Conservation (phyloP, 2,113 vertebrate genomes). For the Promerops cafer region DNA sequence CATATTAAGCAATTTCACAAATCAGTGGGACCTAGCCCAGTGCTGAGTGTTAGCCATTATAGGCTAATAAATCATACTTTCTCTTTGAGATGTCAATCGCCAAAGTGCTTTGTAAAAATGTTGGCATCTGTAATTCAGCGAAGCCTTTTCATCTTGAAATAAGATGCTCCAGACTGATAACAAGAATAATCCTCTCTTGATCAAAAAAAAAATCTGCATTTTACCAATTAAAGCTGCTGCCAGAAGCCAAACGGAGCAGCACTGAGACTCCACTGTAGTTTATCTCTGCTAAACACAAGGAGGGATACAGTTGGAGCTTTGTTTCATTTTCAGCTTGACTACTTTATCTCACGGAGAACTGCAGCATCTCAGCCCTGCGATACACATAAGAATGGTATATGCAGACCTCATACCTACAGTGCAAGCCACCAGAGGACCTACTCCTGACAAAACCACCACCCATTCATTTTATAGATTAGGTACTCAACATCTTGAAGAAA, state of each 20-base stretch:
- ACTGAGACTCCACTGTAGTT: slow-evolving; percentile 79
- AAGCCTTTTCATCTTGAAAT: slow-evolving; percentile 97
- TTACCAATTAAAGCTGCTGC: slow-evolving; percentile 96
- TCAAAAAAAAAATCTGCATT: slow-evolving; percentile 97
- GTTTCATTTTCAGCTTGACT: slow-evolving; percentile 74
- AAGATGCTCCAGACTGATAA: slow-evolving; percentile 97
- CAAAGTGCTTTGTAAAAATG: slow-evolving; percentile 85
- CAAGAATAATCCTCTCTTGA: slow-evolving; percentile 93
- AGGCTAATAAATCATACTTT: slow-evolving; percentile 98
- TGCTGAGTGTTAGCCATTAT: slow-evolving; percentile 88
- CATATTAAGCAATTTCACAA: slow-evolving; percentile 90
- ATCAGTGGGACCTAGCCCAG: slow-evolving; percentile 84
- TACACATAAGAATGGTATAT: slow-evolving; percentile 30
- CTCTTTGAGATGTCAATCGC: slow-evolving; percentile 92
- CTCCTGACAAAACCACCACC: slow-evolving; percentile 40
- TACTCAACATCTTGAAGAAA: not conserved
- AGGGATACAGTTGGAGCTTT: slow-evolving; percentile 72
- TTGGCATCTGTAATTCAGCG: slow-evolving; percentile 93
- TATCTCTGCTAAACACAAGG: slow-evolving; percentile 89
- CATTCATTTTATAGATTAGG: slow-evolving; percentile 28
- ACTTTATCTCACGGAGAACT: slow-evolving; percentile 74
- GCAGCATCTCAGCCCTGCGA: slow-evolving; percentile 59
- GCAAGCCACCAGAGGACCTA: slow-evolving; percentile 19
- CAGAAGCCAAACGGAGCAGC: slow-evolving; percentile 83
- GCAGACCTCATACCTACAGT: slow-evolving; percentile 44